Evolutionary conservation across 2,797 vertebrate genomes (phyloP).

Genomic region (Bryconaethiops microstoma): DNA sequence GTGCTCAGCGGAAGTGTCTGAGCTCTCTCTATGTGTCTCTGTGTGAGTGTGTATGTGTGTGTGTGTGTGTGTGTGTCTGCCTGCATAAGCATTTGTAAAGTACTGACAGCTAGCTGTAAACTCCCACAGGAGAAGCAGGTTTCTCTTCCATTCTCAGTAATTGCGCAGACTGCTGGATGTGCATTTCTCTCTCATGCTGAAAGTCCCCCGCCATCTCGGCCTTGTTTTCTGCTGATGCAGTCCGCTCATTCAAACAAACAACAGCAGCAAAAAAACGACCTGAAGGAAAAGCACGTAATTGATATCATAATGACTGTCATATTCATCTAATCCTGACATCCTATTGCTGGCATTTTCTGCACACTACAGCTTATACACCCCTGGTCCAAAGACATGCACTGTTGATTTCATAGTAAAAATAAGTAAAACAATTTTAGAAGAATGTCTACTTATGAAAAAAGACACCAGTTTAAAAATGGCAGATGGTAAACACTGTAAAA

Average conservation of each 20-base stretch:
- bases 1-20: slow-evolving; percentile 13
- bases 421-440: too few relatives aligned
- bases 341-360: neutral
- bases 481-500: too few relatives aligned
- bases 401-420: too few relatives aligned
- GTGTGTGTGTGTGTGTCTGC: neutral
- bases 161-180: slow-evolving; percentile 39
- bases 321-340: neutral
- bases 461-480: too few relatives aligned
- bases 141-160: slow-evolving; percentile 33
- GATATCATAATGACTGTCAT: neutral
- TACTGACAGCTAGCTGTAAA: slow-evolving; percentile 13
- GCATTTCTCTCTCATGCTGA: slow-evolving; percentile 22
- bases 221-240: slow-evolving; percentile 37
- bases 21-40: neutral
- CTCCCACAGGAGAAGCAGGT: slow-evolving; percentile 45
- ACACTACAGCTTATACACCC: too few relatives aligned
- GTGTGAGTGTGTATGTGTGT: too few relatives aligned
- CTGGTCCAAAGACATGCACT: too few relatives aligned
- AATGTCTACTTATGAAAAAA: too few relatives aligned
- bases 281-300: slow-evolving; percentile 12
- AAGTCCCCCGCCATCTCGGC: slow-evolving; percentile 27
- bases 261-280: slow-evolving; percentile 3
- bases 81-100: slow-evolving; percentile 18
- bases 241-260: slow-evolving; percentile 28